phyloP scores from a whole-genome alignment of 2,888 invertebrate species.

The Synanthedon myopaeformis region DNA sequence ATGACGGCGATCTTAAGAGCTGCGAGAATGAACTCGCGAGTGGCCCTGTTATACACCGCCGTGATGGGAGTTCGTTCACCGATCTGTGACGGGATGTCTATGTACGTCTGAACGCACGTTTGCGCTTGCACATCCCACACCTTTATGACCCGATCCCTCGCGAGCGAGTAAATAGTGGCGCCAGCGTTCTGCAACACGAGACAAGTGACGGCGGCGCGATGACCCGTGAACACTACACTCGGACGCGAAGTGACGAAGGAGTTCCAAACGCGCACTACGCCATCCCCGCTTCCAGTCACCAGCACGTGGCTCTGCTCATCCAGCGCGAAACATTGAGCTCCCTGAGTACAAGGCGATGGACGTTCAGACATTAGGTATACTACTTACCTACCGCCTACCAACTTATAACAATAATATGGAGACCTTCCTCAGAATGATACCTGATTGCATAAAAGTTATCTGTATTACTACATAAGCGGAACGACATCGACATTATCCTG shows the following conservation, averaged over 20 bases:
- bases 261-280: constrained; percentile 82
- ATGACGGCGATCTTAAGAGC: constrained; percentile 74
- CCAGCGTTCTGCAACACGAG: constrained; percentile 76
- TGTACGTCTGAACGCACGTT: constrained; percentile 77
- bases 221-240: constrained; percentile 73
- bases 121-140: constrained; percentile 81
- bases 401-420: no score
- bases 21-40: constrained; percentile 76
- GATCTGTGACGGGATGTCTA: constrained; percentile 72
- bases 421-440: no score
- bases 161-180: constrained; percentile 77
- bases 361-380: no score
- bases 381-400: no score
- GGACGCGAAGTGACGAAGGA: constrained; percentile 79
- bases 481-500: no score
- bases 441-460: no score
- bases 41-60: constrained; percentile 74
- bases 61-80: constrained; percentile 72
- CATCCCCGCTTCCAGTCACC: constrained; percentile 82
- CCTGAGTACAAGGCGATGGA: constrained; percentile 31
- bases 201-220: constrained; percentile 76
- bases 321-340: constrained; percentile 73
- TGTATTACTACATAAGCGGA: no score
- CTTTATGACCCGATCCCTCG: constrained; percentile 78
- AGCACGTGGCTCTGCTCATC: constrained; percentile 70